Percentiles rank a stretch among this genome's conserved stretches.
Evolutionary conservation across 2,888 invertebrate species (phyloP).

Genomic region (Drosophila phalerata): DNA sequence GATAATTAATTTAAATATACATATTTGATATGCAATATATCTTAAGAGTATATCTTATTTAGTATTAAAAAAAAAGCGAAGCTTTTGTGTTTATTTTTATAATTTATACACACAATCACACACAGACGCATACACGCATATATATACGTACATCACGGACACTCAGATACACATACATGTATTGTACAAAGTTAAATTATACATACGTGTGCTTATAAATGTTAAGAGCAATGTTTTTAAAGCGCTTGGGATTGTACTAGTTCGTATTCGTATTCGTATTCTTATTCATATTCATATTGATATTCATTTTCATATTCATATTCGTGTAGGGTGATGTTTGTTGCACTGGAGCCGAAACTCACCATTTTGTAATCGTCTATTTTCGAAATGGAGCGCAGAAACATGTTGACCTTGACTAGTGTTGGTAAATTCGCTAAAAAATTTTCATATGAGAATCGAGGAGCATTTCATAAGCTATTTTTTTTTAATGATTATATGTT

Average conservation of each 20-base stretch:
- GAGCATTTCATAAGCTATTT: conserved; percentile 31
- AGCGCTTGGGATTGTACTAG: conserved; percentile 51
- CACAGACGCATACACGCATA: conserved; percentile 21
- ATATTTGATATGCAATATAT: conserved; percentile 43
- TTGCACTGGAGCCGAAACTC: conserved; percentile 87
- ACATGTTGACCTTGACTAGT: conserved; percentile 96
- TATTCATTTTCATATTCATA: conserved; percentile 29
- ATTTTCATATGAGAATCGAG: conserved; percentile 64
- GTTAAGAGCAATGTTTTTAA: conserved; percentile 43
- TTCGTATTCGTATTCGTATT: conserved; percentile 18
- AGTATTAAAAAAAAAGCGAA: conserved; percentile 41
- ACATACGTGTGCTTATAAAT: conserved; percentile 23
- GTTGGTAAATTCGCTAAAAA: conserved; percentile 93
- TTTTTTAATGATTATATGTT: conserved; percentile 3
- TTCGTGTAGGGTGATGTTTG: conserved; percentile 16
- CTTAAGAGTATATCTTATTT: conserved; percentile 31
- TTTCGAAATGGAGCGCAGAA: conserved; percentile 98
- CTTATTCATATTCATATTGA: conserved; percentile 24
- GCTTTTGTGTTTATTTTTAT: conserved; percentile 38
- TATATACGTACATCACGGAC: conserved; percentile 23
- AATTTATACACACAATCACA: conserved; percentile 34
- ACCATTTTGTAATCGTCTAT: conserved; percentile 99
- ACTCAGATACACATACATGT: conserved; percentile 23
- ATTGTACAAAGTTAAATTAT: conserved; percentile 20
- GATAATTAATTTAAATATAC: conserved; percentile 26